Percentiles rank a stretch among this genome's conserved stretches.
Conservation (phyloP, 92 coral and sea anemone species). For the Pocillopora grandis region DNA sequence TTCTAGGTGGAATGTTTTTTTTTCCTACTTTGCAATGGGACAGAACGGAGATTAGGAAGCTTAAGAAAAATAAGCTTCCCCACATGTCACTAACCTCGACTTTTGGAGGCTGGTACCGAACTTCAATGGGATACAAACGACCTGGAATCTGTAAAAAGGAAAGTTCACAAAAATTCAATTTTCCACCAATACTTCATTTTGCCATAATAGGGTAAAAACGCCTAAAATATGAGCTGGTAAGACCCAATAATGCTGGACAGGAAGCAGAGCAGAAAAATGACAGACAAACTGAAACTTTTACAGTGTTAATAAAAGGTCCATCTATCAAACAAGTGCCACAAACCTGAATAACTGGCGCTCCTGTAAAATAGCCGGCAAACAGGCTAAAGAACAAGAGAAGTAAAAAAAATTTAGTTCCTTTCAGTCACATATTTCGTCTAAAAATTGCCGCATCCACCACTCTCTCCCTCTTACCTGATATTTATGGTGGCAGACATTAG, state of each 20-base stretch:
- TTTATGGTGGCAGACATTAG: slow-evolving; percentile 99
- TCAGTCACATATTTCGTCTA: not conserved
- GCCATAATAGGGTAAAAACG: too few relatives aligned
- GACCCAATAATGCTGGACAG: too few relatives aligned
- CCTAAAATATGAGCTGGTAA: too few relatives aligned
- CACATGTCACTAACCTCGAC: slow-evolving; percentile 63
- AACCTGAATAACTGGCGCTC: slow-evolving; percentile 96
- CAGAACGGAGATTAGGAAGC: not conserved
- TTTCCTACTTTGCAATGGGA: too few relatives aligned
- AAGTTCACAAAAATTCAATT: not conserved
- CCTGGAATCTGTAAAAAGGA: slow-evolving; percentile 83
- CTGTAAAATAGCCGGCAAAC: slow-evolving; percentile 90
- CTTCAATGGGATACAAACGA: slow-evolving; percentile 94
- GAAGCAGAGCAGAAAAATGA: too few relatives aligned
- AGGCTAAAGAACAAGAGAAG: slow-evolving; percentile 47
- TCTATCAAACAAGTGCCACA: not conserved
- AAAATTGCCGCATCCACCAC: not conserved
- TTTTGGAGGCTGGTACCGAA: slow-evolving; percentile 89
- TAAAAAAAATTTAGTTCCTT: not conserved
- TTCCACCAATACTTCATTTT: too few relatives aligned
- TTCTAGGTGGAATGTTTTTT: too few relatives aligned
- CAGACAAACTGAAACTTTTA: too few relatives aligned
- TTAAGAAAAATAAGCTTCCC: not conserved
- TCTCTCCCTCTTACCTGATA: slow-evolving; percentile 62
- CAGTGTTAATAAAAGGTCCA: not conserved